Evolutionary conservation across 1,140 invertebrate species (phyloP), one percentile per base, ranked within the genome.

Genomic region (Arion vulgaris): DNA sequence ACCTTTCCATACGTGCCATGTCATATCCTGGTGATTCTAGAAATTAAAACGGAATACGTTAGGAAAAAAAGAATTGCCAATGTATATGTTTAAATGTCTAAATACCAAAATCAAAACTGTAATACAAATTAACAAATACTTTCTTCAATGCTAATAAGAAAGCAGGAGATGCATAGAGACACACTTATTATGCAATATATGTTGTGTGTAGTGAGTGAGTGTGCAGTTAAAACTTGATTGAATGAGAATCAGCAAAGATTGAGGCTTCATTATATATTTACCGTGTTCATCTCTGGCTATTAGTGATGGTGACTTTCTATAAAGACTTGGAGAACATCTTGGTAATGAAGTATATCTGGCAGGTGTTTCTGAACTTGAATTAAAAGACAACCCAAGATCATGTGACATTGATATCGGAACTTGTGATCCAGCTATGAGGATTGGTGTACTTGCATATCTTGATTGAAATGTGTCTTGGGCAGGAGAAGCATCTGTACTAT

Each of bases 401-500:
- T 17, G 53, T 39, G 49, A 51, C 11, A 4, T 57, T 9, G 77
- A 79, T 2, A 32, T 66, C 26, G 26, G 36, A 19, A 36, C 49
- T 26, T 80, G 80, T 83, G 82, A 86, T 53, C 83, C 80, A 83
- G 83, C 26, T 57, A 19, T 57, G 51, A 17, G 51, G 26, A 17
- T 26, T 23, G 15, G 51, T 57, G 51, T 15, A 26, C 19, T 57
- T 11, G 7, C 2, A 19, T 7, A 23, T 23, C 51, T 57, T 57
- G 51, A 57, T 17, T 2, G 41, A 7, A 45, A 45, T 7, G 41
- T 7, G 15, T 7, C 5, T 7, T 15, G 51, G 51, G 17, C 19
- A 11, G 9, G 51, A 57, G 26, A 23, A 19, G 51, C 17, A 57
- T 57, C 51, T 57, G 51, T 4, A 23, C 51, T 57, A 19, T 57